Base-by-base conservation (phyloP, 2,888 invertebrate species). In the Sphecodes monilicornis region DNA sequence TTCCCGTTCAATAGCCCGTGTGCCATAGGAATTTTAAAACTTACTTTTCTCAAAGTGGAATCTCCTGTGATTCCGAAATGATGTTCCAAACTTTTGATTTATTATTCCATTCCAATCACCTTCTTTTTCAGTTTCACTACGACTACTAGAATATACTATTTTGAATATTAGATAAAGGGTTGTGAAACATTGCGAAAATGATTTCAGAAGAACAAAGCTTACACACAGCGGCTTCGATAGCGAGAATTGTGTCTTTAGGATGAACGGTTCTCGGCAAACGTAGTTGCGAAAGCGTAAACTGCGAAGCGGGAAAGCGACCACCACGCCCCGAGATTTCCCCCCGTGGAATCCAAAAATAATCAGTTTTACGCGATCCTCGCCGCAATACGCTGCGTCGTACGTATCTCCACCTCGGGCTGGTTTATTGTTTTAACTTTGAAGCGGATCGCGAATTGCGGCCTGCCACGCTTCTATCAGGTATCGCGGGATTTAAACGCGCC, bases 351-450 rank as follows among this genome's bases (percentile, higher is more conserved):
- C 76, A 84, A 81, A 84, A 84, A 81, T 84, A 84, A 54, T 29
- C 76, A 46, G 46, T 68, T 68, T 66, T 16, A 57, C 41, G 54
- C 70, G 22, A 32, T 29, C 41, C 43, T 57, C 60, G 39, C 32
- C 41, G 64, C 66, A 22, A 66, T 36, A 36, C 22, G 66, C 66
- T 66, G 18, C 66, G 22, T 16, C 78, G 60, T n/a, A 43, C 26
- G 10, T 71, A 71, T 76, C 60, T 50, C 29, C 54, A 82, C 75
- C 82, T 82, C 82, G 46, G 26, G 29, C 41, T 26, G 41, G 78
- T 85, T 82, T 82, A 79, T 85, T 79, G 79, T 72, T 78, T 82
- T 75, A 82, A 81, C 74, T 85, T 85, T 82, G 84, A 85, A 71
- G 50, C 66, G 46, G 79, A 29, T 64, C 18, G 64, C 32, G 64